These are phyloP conservation scores for Hirtodrosophila confusa DNA, from an alignment of 2,888 invertebrate species.

Conservation along the genomic window DNA sequence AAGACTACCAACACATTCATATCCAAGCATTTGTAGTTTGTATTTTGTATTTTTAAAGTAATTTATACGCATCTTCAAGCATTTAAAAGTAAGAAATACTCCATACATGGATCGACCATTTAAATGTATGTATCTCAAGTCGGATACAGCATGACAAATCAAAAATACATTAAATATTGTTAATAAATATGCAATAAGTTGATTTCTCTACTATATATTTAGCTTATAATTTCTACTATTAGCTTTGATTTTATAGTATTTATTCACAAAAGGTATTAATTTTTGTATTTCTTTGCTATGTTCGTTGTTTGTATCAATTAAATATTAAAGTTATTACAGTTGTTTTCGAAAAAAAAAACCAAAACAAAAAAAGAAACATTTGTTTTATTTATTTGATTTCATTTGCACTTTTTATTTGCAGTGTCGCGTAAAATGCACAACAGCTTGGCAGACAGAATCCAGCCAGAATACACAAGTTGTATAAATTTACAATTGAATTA, in stretches of 20 bases:
- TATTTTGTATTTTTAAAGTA: conserved; percentile 65
- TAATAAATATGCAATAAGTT: conserved; percentile 38
- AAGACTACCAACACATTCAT: conserved; percentile 72
- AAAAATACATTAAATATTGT: conserved; percentile 28
- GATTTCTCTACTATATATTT: neutral
- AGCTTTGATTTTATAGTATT: conserved; percentile 18
- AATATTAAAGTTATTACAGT: conserved; percentile 31
- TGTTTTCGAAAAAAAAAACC: conserved; percentile 20
- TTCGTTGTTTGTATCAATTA: conserved; percentile 31
- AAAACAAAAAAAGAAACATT: neutral
- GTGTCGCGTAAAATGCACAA: conserved; percentile 62
- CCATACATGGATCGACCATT: conserved; percentile 23
- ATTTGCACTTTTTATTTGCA: conserved; percentile 55
- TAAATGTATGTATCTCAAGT: conserved; percentile 19
- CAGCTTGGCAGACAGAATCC: conserved; percentile 61
- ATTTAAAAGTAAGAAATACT: conserved; percentile 36
- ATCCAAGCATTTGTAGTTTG: conserved; percentile 72
- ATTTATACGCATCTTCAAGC: conserved; percentile 41
- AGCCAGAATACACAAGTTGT: conserved; percentile 43
- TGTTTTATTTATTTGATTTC: conserved; percentile 33
- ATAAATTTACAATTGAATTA: conserved; percentile 38
- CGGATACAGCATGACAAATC: conserved; percentile 20
- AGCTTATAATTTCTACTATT: conserved; percentile 1
- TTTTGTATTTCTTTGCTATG: conserved; percentile 30
- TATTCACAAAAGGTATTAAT: conserved; percentile 35